These are phyloP conservation scores for Pogonomyrmex barbatus DNA, from an alignment of 1,140 invertebrate species.

Conservation along the genomic window DNA sequence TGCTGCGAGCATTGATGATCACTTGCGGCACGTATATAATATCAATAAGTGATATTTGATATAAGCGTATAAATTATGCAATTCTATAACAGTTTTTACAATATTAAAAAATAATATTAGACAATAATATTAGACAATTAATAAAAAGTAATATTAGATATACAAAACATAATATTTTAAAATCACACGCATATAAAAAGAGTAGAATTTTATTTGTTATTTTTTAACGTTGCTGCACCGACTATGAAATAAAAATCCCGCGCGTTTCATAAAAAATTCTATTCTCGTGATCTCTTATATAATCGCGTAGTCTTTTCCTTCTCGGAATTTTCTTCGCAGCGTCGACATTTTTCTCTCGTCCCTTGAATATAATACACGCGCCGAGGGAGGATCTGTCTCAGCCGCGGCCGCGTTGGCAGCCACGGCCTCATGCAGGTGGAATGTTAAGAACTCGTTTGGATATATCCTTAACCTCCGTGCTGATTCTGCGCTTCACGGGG, in stretches of 20 bases:
- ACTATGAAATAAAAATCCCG: background rate
- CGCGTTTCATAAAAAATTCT: background rate
- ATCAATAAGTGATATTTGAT: background rate
- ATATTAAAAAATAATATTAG: background rate
- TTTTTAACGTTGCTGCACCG: background rate
- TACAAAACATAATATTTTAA: background rate
- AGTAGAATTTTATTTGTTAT: background rate
- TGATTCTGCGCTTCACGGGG: constrained; percentile 75
- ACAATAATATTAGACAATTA: too few relatives aligned
- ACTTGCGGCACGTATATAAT: background rate
- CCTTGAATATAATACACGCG: constrained; percentile 40
- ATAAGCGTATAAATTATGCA: background rate
- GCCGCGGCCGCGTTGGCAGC: constrained; percentile 47
- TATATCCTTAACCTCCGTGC: constrained; percentile 76
- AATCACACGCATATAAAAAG: background rate
- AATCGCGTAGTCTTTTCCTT: background rate
- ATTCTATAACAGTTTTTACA: background rate
- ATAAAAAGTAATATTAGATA: background rate
- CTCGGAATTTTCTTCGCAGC: constrained; percentile 24
- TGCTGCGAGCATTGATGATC: constrained; percentile 1
- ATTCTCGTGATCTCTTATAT: background rate
- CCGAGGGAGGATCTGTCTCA: constrained; percentile 38
- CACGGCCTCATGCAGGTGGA: constrained; percentile 68
- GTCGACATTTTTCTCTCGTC: constrained; percentile 34
- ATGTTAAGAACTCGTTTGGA: constrained; percentile 76